Base-by-base conservation (phyloP, 2,113 vertebrate genomes). In the Synodontis membranacea region DNA sequence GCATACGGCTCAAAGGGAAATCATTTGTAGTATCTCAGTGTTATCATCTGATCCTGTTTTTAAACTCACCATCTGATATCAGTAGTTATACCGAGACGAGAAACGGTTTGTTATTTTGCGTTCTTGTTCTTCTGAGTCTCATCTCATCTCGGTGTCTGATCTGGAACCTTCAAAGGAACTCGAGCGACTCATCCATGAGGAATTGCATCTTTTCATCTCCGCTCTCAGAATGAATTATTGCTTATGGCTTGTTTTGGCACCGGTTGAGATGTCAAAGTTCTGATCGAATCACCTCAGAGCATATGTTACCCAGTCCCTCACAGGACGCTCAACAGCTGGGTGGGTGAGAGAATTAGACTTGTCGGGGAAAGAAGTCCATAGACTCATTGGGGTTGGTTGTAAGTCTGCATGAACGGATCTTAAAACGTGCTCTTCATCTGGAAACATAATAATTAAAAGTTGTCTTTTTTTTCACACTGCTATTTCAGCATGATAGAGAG, bases 271-370 rank as follows among this genome's bases (percentile, higher is more conserved):
- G 42, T 81, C 78, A 74, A 50, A 54, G 80, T 87, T 46, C 78
- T 66, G 46, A 81, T 82, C 23, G 46, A 48, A 82, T 56, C 58
- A 34, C 62, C 85, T 44, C 5, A 15, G 48, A 84, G 68, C 88
- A 87, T 85, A 78, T 87, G 83, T 11, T 87, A n/a, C 39, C 78
- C 74, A 70, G 74, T 60, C 42, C 42, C 48, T 78, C 46, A 79
- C 60, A 87, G 46, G 72, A 76, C 37, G 44, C 31, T 50, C 31
- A 86, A 42, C 46, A 86, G 66, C 66, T 89, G 54, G 52, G 64
- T 4, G 0, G 21, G 15, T 42, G 72, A 15, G 11, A 37, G 28
- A n/a, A n/a, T 19, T n/a, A 19, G 28, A 19, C 74, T 15, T 17
- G 12, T n/a, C 25, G 44, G 28, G 5, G 28, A 75, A n/a, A n/a